Evolutionary conservation across 2,113 vertebrate genomes (phyloP), one percentile per base, ranked within the genome.

Genomic region (Spea multiplicata): DNA sequence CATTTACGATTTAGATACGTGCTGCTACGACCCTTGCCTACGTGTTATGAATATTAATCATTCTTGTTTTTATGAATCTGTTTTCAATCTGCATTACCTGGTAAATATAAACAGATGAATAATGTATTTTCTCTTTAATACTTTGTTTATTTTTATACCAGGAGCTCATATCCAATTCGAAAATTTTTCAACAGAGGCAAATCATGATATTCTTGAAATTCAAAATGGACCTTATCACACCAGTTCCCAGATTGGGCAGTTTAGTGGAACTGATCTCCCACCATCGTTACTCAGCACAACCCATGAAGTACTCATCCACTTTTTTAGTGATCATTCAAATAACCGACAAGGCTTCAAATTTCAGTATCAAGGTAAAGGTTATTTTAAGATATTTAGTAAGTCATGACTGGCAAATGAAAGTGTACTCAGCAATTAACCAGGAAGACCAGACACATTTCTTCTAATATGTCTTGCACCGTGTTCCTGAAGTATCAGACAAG

Each of bases 281-380:
- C 86, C 91, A 0, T 81, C 93, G 0, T 80, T 99, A 77, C 88
- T 98, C 74, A 98, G 97, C 82, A 98, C 97, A 0, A 99, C 96
- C 0, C 97, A 99, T 47, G 93, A 97, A 83, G 98, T 95, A 0
- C 92, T 96, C 81, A 90, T 99, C 81, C 96, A 93, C 87, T 99
- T 99, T 87, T 98, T 97, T 84, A 99, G 96, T 5, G 97, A 99
- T 89, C 96, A 99, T 71, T 99, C 97, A 0, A 94, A 99, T 83
- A 99, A 97, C 87, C 91, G 95, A 45, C 95, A 92, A 4, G 97
- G 97, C 4, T 98, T 99, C 84, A 98, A 94, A 77, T 14, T 99
- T 52, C 83, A 83, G 12, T 99, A 97, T 84, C 95, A 95, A 93
- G 95, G 95, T 96, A 85, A 87, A 85, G 44, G 30, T 53, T 53